A percentile compares a stretch with the other conserved stretches of the same genome.
These are phyloP conservation scores for Edolisoma coerulescens DNA, from an alignment of 2,113 vertebrate genomes.

Conservation along the genomic window DNA sequence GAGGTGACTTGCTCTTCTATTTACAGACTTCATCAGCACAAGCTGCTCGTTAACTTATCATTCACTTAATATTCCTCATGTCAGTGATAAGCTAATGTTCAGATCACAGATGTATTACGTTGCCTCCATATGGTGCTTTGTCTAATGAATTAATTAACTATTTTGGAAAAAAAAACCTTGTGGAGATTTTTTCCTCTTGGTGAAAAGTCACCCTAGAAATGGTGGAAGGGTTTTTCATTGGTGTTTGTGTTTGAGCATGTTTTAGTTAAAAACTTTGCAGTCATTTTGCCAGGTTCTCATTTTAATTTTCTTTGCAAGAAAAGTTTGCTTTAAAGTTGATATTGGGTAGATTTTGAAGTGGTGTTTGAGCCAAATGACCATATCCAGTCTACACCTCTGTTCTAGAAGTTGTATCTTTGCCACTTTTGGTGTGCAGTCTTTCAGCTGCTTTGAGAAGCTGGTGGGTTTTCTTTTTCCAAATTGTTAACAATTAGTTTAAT, in stretches of 20 bases:
- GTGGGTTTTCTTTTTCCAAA: background rate
- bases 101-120: constrained; percentile 44
- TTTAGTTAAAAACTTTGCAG: background rate
- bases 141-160: constrained; percentile 47
- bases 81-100: constrained; percentile 1
- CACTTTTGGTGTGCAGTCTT: background rate
- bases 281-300: background rate
- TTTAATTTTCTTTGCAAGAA: background rate
- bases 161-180: background rate
- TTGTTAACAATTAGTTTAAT: background rate
- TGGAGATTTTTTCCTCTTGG: background rate
- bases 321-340: background rate
- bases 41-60: constrained; percentile 45
- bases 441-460: background rate
- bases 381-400: background rate
- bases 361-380: background rate
- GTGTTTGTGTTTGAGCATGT: background rate
- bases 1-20: constrained; percentile 40
- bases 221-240: background rate
- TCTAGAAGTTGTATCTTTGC: background rate
- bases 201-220: background rate
- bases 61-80: constrained; percentile 25
- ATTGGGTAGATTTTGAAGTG: background rate
- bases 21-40: constrained; percentile 38
- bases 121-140: constrained; percentile 57